Base-by-base conservation (phyloP, 2,888 invertebrate genomes). In the Brachylomia viminalis region DNA sequence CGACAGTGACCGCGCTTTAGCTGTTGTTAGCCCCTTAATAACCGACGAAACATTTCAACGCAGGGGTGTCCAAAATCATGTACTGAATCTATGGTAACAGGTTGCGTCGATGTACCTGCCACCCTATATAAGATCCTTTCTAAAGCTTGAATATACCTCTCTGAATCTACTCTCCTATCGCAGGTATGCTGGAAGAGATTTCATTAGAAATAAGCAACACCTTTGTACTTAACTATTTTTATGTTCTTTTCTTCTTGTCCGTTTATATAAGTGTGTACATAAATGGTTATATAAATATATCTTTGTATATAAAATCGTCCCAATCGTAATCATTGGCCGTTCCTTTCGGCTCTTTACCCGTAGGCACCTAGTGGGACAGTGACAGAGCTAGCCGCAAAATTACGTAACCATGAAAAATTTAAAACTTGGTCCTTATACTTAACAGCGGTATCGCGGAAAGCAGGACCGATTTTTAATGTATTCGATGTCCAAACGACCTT, bases 401-500 rank as follows among this genome's bases (percentile, higher is more conserved):
- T 20, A 8, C n/a, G 4, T 33, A 52, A 52, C 42, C 38, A n/a
- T 10, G 0, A 42, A 62, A 17, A 42, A 17, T 7, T 15, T 0
- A 15, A 61, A 59, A 13, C n/a, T 49, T 61, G n/a, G 5, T n/a
- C 72, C 58, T 42, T 15, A 1, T n/a, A n/a, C n/a, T n/a, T n/a
- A n/a, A 15, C 66, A 6, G 38, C 27, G 3, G 49, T 11, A 27
- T 38, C 27, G 38, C 23, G 6, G 23, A 17, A 10, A 38, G 52
- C 23, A 52, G 10, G 23, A 52, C 23, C 10, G 10, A 23, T 23
- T 52, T 52, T 52, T 23, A 52, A 52, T 23, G 23, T 4, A 52
- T 52, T n/a, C 38, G 30, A 42, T 79, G 56, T 47, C 62, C 56
- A 47, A 64, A 27, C 15, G n/a, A n/a, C n/a, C n/a, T n/a, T 27